Conservation (phyloP, 1,140 invertebrate species). For the Ctenoplectra terminalis region DNA sequence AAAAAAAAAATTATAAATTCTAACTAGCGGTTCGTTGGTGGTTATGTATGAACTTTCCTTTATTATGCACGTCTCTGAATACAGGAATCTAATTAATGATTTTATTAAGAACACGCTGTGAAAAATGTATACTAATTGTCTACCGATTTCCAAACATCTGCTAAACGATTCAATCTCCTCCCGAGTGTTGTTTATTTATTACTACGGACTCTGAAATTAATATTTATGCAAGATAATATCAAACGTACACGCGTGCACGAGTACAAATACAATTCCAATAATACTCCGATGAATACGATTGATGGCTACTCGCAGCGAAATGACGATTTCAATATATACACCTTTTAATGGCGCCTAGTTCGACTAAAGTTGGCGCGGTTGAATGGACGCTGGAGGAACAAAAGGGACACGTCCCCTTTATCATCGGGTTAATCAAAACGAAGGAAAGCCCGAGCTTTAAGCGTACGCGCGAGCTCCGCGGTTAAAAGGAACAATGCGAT, state of each 20-base stretch:
- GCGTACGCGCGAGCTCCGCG: background rate
- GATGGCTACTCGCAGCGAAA: background rate
- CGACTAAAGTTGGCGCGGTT: background rate
- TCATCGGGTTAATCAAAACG: constrained; percentile 35
- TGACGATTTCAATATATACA: constrained; percentile 21
- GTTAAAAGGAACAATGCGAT: constrained; percentile 49
- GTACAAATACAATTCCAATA: background rate
- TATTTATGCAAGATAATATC: no score
- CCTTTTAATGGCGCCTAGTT: constrained; percentile 5
- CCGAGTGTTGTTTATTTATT: no score
- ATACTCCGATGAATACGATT: background rate
- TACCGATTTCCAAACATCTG: background rate
- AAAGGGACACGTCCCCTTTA: constrained; percentile 24
- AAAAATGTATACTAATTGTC: constrained; percentile 1
- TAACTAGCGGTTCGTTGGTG: background rate
- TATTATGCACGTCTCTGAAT: background rate
- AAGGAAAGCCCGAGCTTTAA: constrained; percentile 27
- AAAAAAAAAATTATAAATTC: background rate
- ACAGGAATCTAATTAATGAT: background rate
- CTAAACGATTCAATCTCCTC: background rate
- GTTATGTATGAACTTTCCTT: background rate
- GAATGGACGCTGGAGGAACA: background rate
- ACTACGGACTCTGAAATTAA: no score
- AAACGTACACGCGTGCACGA: no score
- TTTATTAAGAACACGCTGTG: background rate